Conservation (phyloP, 30 jellyfish, hydroid and myxozoan genomes). For the Chrysaora quinquecirrha region DNA sequence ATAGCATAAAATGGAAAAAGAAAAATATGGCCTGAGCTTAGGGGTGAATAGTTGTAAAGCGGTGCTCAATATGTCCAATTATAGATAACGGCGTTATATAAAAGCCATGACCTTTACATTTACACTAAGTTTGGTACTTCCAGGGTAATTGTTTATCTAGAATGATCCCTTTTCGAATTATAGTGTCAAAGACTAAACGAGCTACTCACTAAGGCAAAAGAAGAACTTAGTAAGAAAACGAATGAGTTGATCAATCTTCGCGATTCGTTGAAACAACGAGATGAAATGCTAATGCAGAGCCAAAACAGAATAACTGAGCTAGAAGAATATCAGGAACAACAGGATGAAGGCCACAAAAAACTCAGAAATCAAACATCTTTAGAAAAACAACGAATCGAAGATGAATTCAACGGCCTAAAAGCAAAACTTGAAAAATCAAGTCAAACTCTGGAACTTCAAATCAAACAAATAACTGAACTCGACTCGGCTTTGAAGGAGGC, state of each 20-base stretch:
- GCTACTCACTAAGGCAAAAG: neutral
- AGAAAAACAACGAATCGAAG: slow-evolving; percentile 34
- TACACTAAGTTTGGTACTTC: too few species aligned
- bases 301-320: slow-evolving; percentile 67
- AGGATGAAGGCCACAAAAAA: slow-evolving; percentile 18
- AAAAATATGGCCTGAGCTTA: too few species aligned
- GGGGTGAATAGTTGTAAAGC: too few species aligned
- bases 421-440: slow-evolving; percentile 8
- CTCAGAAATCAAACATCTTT: neutral
- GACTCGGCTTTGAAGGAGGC: slow-evolving; percentile 63
- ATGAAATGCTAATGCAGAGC: slow-evolving; percentile 59
- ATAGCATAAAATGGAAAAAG: too few species aligned
- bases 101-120: too few species aligned
- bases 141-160: too few species aligned
- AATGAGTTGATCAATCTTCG: slow-evolving; percentile 13
- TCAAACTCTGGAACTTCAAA: slow-evolving; percentile 21
- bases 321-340: slow-evolving; percentile 44
- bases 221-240: neutral
- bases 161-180: too few species aligned
- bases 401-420: slow-evolving; percentile 19
- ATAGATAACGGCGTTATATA: too few species aligned
- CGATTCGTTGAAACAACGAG: neutral
- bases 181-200: slow-evolving; percentile 11
- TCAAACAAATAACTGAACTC: slow-evolving; percentile 58
- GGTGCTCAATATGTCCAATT: too few species aligned